Conservation (phyloP, 2,113 vertebrate genomes). For the Porphyrio hochstetteri region DNA sequence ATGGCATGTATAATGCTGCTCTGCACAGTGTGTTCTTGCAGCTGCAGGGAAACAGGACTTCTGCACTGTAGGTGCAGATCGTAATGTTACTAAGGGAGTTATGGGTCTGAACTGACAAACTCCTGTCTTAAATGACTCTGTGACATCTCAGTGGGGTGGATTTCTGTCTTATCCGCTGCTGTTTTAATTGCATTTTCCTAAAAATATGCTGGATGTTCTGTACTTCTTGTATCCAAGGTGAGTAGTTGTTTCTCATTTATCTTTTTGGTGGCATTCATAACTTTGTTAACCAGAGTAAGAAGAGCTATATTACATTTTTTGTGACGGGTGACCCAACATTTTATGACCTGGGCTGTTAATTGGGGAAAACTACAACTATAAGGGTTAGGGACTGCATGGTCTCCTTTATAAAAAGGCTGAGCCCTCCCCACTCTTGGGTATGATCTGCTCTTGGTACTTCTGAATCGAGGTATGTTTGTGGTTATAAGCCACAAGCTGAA, state of each 20-base stretch:
- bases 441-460: not conserved
- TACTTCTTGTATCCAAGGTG: not conserved
- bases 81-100: not conserved
- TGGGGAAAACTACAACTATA: not conserved
- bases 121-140: not conserved
- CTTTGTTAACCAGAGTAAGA: not conserved
- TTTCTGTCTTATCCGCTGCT: not conserved
- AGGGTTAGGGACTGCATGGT: not conserved
- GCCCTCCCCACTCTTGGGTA: not conserved
- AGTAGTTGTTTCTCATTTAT: not conserved
- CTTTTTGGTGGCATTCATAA: not conserved
- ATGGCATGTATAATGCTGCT: fast-evolving
- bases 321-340: not conserved
- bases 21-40: fast-evolving
- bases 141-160: not conserved
- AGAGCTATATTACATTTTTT: not conserved
- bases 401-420: not conserved
- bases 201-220: not conserved
- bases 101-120: not conserved
- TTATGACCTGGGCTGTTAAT: not conserved
- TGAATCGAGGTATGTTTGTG: not conserved
- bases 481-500: not conserved
- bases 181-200: not conserved
- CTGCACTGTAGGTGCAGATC: not conserved
- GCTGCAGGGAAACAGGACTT: not conserved